Evolutionary conservation across 2,888 invertebrate genomes (phyloP), one percentile per base, ranked within the genome.

Genomic region (Callosobruchus maculatus): DNA sequence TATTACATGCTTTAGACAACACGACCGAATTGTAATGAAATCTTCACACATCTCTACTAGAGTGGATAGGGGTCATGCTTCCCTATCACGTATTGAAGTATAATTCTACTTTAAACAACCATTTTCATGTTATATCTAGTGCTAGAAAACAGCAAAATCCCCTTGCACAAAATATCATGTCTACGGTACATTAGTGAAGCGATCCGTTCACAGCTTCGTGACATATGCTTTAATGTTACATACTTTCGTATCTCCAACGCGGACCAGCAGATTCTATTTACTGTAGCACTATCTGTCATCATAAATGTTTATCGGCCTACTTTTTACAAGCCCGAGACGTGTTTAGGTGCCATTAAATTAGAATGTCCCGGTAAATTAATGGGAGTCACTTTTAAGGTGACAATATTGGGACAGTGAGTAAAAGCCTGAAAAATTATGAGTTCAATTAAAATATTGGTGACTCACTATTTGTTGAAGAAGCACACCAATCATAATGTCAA

Each of bases 291-390:
- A 49, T 49, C 13, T 18, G 13, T 49, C 49, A 49, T 18, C 13
- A 49, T 20, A 21, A 70, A 22, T 26, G 68, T 68, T 20, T 70
- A 21, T 70, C 26, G 70, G 70, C 70, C 70, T 70, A 70, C 70
- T 26, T 70, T 70, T 70, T 21, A 26, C 20, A 22, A 21, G 49
- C 13, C 49, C 13, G 49, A 49, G 49, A 49, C 49, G 49, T 49
- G 49, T 49, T 49, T 49, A 49, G 49, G 49, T 49, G 49, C 13
- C 13, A 49, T 49, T 49, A 49, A 49, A 49, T 49, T 49, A 49
- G 49, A 49, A 49, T 49, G 13, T 49, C 49, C 49, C 49, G 49
- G 49, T 49, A 13, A 18, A 49, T 49, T 7, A 13, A 49, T 49
- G 49, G 13, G 49, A 3, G 49, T 49, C 49, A 49, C 3, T 49